A percentile compares a stretch with the other conserved stretches of the same genome.
phyloP scores from a whole-genome alignment of 1,140 invertebrate species.

The Drosophila equinoxialis region DNA sequence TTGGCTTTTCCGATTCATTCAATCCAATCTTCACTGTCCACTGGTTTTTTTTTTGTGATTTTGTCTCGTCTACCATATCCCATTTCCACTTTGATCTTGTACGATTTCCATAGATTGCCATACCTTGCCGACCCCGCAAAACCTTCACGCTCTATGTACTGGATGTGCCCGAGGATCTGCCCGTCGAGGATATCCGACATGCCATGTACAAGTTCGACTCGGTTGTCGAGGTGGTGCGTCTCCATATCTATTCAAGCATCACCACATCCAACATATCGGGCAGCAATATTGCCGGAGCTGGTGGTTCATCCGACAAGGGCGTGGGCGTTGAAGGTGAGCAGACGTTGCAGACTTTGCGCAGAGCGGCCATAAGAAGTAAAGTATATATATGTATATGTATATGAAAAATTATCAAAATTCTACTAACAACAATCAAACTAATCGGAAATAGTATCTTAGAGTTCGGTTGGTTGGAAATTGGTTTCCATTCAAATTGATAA shows the following conservation, averaged over 20 bases:
- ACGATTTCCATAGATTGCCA: slow-evolving; percentile 86
- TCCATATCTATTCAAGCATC: slow-evolving; percentile 83
- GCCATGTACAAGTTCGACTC: slow-evolving; percentile 91
- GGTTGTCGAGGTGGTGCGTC: slow-evolving; percentile 89
- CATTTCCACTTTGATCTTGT: slow-evolving; percentile 8
- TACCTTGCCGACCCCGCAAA: slow-evolving; percentile 91
- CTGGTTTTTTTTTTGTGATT: neutral
- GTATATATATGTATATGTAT: slow-evolving; percentile 23
- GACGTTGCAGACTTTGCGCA: slow-evolving; percentile 64
- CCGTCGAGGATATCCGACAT: slow-evolving; percentile 91
- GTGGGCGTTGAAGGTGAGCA: slow-evolving; percentile 72
- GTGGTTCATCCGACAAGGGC: slow-evolving; percentile 53
- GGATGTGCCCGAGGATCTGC: slow-evolving; percentile 91
- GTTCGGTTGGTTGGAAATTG: neutral
- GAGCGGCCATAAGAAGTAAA: slow-evolving; percentile 72
- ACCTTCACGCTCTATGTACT: slow-evolving; percentile 91
- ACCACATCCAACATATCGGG: slow-evolving; percentile 52
- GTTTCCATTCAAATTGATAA: neutral
- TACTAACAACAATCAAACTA: slow-evolving; percentile 15
- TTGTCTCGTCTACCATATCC: slow-evolving; percentile 15
- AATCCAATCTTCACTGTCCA: neutral
- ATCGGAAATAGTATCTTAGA: neutral
- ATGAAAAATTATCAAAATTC: slow-evolving; percentile 30
- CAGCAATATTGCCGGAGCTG: slow-evolving; percentile 33
- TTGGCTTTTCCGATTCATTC: neutral